phyloP scores from a whole-genome alignment of 2,888 invertebrate genomes.

The Tenthredo mesomela region DNA sequence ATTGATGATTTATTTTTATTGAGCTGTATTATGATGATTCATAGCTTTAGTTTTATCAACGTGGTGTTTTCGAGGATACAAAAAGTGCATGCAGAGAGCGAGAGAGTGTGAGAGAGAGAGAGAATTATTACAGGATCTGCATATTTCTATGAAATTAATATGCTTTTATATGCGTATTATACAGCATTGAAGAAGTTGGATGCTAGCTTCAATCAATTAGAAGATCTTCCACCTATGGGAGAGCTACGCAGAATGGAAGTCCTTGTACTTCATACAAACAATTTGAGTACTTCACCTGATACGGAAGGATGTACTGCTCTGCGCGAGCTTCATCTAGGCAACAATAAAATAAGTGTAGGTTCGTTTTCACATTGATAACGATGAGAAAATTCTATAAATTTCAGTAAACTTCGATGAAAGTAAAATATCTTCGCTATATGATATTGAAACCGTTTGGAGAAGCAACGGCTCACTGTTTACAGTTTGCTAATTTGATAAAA shows the following conservation, averaged over 20 bases:
- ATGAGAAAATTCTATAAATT: neutral
- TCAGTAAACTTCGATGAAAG: neutral
- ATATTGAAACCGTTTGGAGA: neutral
- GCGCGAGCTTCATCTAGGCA: conserved; percentile 90
- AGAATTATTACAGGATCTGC: neutral
- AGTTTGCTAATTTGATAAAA: neutral
- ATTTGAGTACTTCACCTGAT: conserved; percentile 87
- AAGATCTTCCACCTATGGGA: conserved; percentile 84
- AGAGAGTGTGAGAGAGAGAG: neutral
- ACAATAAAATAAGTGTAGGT: conserved; percentile 88
- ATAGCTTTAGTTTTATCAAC: conserved; percentile 2
- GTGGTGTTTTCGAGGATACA: neutral
- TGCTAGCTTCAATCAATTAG: conserved; percentile 86
- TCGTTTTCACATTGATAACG: conserved; percentile 50
- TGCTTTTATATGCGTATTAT: conserved; percentile 48
- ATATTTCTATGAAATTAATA: conserved; percentile 1
- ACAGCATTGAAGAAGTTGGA: conserved; percentile 87
- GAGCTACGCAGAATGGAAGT: conserved; percentile 88
- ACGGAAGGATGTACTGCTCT: conserved; percentile 88
- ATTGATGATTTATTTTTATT: neutral
- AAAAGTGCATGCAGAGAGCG: neutral
- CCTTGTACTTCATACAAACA: conserved; percentile 90
- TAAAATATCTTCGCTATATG: neutral
- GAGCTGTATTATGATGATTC: neutral
- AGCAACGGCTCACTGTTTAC: neutral